phyloP scores from a whole-genome alignment of 1,140 invertebrate species.

The Dendrolimus punctatus region DNA sequence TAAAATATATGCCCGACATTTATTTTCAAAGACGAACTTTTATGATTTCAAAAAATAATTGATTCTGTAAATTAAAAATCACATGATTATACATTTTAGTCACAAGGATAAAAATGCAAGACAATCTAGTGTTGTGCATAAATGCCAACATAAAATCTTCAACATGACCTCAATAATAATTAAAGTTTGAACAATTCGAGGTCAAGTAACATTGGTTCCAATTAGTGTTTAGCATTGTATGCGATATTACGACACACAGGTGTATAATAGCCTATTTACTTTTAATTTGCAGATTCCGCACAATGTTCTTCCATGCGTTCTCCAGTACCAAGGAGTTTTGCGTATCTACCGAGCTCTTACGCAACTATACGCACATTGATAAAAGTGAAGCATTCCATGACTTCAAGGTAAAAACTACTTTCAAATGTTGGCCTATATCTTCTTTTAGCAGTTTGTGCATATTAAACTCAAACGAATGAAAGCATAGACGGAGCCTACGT shows the following conservation, averaged over 20 bases:
- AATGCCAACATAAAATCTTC: slow-evolving; percentile 3
- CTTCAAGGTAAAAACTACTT: slow-evolving; percentile 69
- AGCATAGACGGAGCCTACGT: too few species aligned
- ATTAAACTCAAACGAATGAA: too few species aligned
- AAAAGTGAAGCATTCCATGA: slow-evolving; percentile 76
- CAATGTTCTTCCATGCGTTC: slow-evolving; percentile 84
- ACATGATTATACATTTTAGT: too few species aligned
- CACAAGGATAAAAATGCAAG: too few species aligned
- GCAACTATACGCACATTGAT: slow-evolving; percentile 76
- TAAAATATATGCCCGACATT: too few species aligned
- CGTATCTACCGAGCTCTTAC: slow-evolving; percentile 78
- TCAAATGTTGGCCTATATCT: too few species aligned
- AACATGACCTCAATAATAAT: slow-evolving; percentile 29
- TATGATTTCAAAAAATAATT: too few species aligned
- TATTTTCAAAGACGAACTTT: too few species aligned
- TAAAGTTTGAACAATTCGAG: slow-evolving; percentile 16
- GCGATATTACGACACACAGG: slow-evolving; percentile 1
- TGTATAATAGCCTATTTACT: slow-evolving; percentile 1
- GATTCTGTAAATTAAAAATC: too few species aligned
- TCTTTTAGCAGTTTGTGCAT: too few species aligned
- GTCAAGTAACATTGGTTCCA: slow-evolving; percentile 8
- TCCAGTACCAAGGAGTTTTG: slow-evolving; percentile 83
- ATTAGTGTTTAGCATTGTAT: slow-evolving; percentile 9
- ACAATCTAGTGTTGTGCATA: too few species aligned
- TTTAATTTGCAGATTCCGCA: slow-evolving; percentile 71